phyloP scores from a whole-genome alignment of 2,888 invertebrate genomes.

The Eupsilia transversa region DNA sequence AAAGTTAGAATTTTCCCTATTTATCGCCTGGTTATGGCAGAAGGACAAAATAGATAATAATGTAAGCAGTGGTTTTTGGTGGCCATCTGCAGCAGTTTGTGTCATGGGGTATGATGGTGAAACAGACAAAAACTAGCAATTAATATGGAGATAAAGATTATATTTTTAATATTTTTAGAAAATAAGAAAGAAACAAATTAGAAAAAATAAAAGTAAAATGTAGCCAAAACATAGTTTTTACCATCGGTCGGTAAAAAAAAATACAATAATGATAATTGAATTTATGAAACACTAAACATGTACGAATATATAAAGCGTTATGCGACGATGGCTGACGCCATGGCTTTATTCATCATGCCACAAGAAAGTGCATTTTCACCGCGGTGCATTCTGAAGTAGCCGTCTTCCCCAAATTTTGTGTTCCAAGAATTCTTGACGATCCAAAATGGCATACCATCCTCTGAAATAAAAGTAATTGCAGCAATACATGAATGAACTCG shows the following conservation, averaged over 20 bases:
- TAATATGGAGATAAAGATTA: background rate
- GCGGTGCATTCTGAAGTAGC: slow-evolving; percentile 95
- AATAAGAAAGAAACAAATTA: background rate
- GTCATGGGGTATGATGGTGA: background rate
- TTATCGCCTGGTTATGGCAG: background rate
- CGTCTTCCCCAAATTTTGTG: slow-evolving; percentile 92
- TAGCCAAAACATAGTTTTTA: background rate
- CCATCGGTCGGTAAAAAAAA: too few relatives aligned
- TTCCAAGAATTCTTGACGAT: slow-evolving; percentile 93
- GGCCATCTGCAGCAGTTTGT: background rate
- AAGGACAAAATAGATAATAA: background rate
- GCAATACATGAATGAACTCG: background rate
- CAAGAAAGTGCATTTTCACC: slow-evolving; percentile 90
- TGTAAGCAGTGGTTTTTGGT: background rate
- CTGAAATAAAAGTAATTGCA: slow-evolving; percentile 25
- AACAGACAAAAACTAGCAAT: background rate
- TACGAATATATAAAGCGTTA: background rate
- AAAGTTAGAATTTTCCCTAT: background rate
- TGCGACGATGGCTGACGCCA: slow-evolving; percentile 29
- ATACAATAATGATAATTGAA: background rate
- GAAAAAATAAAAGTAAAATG: background rate
- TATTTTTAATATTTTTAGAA: background rate
- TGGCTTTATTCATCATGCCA: slow-evolving; percentile 14
- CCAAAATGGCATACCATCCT: slow-evolving; percentile 58
- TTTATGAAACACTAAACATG: background rate